Evolutionary conservation across 2,113 vertebrate species (phyloP), one percentile per base, ranked within the genome.

Genomic region (Poecilia latipinna): DNA sequence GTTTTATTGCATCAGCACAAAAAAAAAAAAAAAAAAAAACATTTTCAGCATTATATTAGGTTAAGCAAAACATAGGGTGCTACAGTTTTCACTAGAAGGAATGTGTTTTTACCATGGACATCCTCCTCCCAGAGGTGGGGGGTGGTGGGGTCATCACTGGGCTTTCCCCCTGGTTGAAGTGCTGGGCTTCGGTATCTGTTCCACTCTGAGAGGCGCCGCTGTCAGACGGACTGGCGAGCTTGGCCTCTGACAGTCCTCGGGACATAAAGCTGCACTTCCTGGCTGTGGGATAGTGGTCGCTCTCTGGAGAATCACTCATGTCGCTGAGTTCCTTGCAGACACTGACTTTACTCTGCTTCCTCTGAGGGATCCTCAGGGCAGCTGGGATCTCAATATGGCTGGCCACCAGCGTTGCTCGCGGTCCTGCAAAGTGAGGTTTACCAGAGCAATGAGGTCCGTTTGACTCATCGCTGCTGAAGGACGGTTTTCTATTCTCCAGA

Each of bases 261-360:
- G 96, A 96, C 88, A 96, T 94, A 63, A 96, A 96, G 69, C 96
- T 97, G 76, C 94, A 90, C 81, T 97, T 96, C 62, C 92, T 93
- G 74, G 89, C 91, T 1, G 92, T 92, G 1, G 90, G 91, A 70
- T 85, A 80, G 89, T 92, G 92, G 44, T 90, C 94, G 33, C 94
- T 96, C 60, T 96, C 95, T 0, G 85, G 88, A 26, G 94, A 96
- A 22, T 94, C 93, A 0, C 93, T 95, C 65, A 83, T 87, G 64
- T 96, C 93, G 0, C 94, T 90, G n/a, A 93, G 88, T 82, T 95
- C 95, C 78, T 93, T 95, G 72, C 85, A 93, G 29, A 64, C 63
- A 64, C 94, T 93, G 29, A 91, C 94, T 29, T 83, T 91, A 79
- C 94, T 96, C 75, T 94, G 91, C 74, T 94, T 95, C 77, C 93